Conservation (phyloP, 2,113 vertebrate genomes). For the Oryctolagus cuniculus region DNA sequence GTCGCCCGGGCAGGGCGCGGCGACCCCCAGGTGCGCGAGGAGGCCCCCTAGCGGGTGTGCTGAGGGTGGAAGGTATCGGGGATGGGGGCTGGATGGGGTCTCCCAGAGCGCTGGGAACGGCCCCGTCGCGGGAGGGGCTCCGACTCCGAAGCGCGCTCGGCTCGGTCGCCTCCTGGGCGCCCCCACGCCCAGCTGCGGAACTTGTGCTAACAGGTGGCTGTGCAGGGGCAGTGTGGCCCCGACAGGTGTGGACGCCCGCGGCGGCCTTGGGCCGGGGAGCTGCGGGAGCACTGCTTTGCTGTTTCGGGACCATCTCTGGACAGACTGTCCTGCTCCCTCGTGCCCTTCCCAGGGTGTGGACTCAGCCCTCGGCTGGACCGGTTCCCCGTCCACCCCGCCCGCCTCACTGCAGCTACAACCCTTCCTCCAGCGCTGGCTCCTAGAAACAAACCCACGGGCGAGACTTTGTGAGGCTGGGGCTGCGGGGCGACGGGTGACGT, state of each 20-base stretch:
- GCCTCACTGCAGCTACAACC: not conserved
- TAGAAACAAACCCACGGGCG: not conserved
- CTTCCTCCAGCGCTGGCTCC: not conserved
- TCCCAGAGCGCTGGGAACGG: not conserved
- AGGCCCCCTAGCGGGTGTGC: not conserved
- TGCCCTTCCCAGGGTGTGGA: not conserved
- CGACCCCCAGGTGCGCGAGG: not conserved
- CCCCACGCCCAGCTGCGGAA: slow-evolving; percentile 7
- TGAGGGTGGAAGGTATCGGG: not conserved
- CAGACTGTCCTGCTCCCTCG: slow-evolving; percentile 10
- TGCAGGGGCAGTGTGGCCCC: not conserved
- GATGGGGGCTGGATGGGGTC: not conserved
- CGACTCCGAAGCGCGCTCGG: not conserved
- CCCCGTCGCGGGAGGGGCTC: not conserved
- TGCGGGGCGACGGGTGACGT: not conserved
- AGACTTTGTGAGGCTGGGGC: slow-evolving; percentile 30
- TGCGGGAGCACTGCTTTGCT: slow-evolving; percentile 17
- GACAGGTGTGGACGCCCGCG: not conserved
- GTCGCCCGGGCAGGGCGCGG: not conserved
- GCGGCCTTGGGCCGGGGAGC: not conserved
- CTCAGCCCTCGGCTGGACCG: not conserved
- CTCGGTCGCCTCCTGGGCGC: not conserved
- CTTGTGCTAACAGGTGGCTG: slow-evolving; percentile 73
- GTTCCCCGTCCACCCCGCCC: not conserved
- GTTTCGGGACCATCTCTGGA: not conserved